phyloP scores from a whole-genome alignment of 2,888 invertebrate genomes.

The Bugulina stolonifera region DNA sequence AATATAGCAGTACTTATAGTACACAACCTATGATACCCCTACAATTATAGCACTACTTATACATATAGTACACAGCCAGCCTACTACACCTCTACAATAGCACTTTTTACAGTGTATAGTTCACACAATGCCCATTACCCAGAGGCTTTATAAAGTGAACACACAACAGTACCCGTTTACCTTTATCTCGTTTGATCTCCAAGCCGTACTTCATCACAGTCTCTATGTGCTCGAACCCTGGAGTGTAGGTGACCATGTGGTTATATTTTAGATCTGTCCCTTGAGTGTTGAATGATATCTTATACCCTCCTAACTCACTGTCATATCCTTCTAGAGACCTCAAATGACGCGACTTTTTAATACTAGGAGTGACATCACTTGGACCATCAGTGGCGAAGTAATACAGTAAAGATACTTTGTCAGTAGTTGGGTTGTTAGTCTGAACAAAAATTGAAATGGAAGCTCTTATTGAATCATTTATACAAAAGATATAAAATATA shows the following conservation, averaged over 20 bases:
- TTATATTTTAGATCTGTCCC: slow-evolving; percentile 33
- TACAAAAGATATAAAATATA: too few relatives aligned
- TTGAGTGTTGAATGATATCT: slow-evolving; percentile 57
- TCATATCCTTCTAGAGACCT: slow-evolving; percentile 70
- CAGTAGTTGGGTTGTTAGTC: slow-evolving; percentile 30
- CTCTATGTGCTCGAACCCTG: slow-evolving; percentile 40
- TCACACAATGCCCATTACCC: too few relatives aligned
- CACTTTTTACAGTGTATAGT: too few relatives aligned
- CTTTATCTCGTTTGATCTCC: slow-evolving; percentile 37
- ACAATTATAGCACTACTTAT: background rate
- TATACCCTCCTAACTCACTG: slow-evolving; percentile 71
- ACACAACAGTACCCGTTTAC: too few relatives aligned
- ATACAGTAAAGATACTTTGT: slow-evolving; percentile 46
- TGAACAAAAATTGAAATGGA: too few relatives aligned
- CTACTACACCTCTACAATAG: background rate
- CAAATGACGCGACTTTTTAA: slow-evolving; percentile 41
- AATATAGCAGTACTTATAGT: too few relatives aligned
- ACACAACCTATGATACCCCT: too few relatives aligned
- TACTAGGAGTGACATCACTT: slow-evolving; percentile 40
- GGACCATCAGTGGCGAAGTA: slow-evolving; percentile 60
- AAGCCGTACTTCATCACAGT: slow-evolving; percentile 40
- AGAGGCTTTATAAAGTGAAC: too few relatives aligned
- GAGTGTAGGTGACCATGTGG: slow-evolving; percentile 42
- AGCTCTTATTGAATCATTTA: too few relatives aligned
- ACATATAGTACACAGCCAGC: background rate